Base-by-base conservation (phyloP, 2,113 vertebrate species). In the Lepus americanus region DNA sequence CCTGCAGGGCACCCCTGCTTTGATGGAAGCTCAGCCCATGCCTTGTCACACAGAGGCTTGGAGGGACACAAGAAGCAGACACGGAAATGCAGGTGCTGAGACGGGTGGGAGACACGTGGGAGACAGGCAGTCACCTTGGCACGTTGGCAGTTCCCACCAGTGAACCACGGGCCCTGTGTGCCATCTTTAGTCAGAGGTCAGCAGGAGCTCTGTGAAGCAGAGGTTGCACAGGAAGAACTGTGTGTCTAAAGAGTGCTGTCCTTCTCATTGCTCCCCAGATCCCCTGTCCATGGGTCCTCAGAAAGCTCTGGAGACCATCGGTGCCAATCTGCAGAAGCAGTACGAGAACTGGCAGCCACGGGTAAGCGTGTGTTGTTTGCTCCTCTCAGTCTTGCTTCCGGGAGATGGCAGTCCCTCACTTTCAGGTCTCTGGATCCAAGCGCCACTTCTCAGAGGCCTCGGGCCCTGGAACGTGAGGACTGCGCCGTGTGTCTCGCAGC, bases 331-430 rank as follows among this genome's bases (percentile, higher is more conserved):
- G 49, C 99, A 99, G 98, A 99, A 99, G 98, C 99, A 99, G 96
- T 99, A 99, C 1, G 99, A 99, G 96, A 99, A 99, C 98, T 99
- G 99, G 99, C 99, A 99, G 97, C 99, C 99, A 17, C 96, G 99
- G 98, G 99, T 99, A 97, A 99, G 99, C 96, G 20, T 9, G 23
- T 5, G 78, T 0, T 2, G 20, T 59, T 36, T 64, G 55, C 29
- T 3, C 20, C 27, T 20, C 31, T 77, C 36, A 88, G 49, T 2
- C 44, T 53, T 59, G 25, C 10, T 31, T 11, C 9, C 9, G 66
- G 67, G 27, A 73, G 7, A 10, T 3, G 2, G 67, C 17, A 19
- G 0, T 22, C 23, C 0, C 66, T 55, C 55, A 6, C 0, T 1
- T 12, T 23, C 25, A 49, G 23, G 9, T 20, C n/a, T 77, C 25